Base-by-base conservation (phyloP, 2,888 invertebrate genomes). In the Polydrusus tereticollis region DNA sequence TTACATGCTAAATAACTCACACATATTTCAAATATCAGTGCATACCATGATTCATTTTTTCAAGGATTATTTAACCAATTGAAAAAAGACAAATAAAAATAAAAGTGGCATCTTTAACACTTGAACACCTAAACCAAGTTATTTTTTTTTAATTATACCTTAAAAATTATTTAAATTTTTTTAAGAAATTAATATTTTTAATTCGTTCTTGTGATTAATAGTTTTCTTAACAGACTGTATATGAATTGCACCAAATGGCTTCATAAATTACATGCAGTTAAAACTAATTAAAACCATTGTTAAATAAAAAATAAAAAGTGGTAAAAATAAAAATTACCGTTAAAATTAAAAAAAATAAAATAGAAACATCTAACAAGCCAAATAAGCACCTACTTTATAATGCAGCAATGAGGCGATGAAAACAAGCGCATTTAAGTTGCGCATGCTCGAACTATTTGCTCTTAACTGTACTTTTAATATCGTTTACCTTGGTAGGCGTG, bases 401-500 rank as follows among this genome's bases (percentile, higher is more conserved):
- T 29, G 45, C 33, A 26, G 6, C 47, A 64, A 64, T n/a, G 52
- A 33, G 33, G 52, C 52, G 23, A 38, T 58, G 55, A 33, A 45
- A 60, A 14, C 65, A 47, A 62, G 62, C 62, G 62, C 18, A 62
- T 23, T 62, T 33, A 29, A 43, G 47, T 14, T 16, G 29, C 62
- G 23, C 6, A 29, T 45, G 29, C 62, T 20, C 38, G 6, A 55
- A 21, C 52, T 69, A 73, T 60, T 66, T 69, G 33, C 41, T 66
- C 63, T 69, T 73, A 70, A 73, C 23, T 38, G 64, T 57, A 66
- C 73, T 62, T 63, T 73, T 57, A 60, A 74, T 69, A 33, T 60
- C 52, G 23, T 67, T 83, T 83, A 84, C 84, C 83, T 84, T 85
- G 69, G 80, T 90, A 79, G 92, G 91, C 76, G 92, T 88, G 88